Percentiles rank a stretch among this genome's conserved stretches.
Evolutionary conservation across 2,888 invertebrate genomes (phyloP).

Genomic region (Cantharis rufa): DNA sequence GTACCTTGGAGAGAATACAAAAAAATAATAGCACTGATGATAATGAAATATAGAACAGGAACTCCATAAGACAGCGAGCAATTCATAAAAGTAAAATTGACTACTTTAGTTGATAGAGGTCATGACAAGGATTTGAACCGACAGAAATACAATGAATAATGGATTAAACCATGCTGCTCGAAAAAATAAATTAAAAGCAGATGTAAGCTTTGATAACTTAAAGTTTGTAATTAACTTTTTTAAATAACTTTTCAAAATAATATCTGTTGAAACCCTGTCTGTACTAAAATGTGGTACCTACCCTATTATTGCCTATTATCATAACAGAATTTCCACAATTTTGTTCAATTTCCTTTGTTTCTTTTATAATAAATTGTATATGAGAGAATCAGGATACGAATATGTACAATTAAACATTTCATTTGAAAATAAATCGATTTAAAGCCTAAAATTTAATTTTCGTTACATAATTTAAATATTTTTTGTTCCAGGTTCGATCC

Average conservation of each 20-base stretch:
- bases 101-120: background rate
- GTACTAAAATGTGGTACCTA: background rate
- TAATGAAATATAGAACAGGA: background rate
- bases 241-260: background rate
- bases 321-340: background rate
- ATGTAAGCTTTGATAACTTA: background rate
- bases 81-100: background rate
- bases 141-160: background rate
- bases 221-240: background rate
- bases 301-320: background rate
- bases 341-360: background rate
- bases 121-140: background rate
- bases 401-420: background rate
- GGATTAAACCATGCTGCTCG: background rate
- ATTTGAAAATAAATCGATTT: background rate
- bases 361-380: background rate
- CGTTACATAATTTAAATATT: background rate
- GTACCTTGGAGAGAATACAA: background rate
- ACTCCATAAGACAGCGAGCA: background rate
- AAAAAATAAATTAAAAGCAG: background rate
- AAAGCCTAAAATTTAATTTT: background rate
- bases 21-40: background rate
- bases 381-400: too few species aligned
- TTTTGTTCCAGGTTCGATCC: background rate
- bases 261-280: background rate